Percentiles rank a stretch among this genome's conserved stretches.
phyloP scores from a whole-genome alignment of 37 sponge, comb jelly and placozoan species.

The Haliclona indistincta region DNA sequence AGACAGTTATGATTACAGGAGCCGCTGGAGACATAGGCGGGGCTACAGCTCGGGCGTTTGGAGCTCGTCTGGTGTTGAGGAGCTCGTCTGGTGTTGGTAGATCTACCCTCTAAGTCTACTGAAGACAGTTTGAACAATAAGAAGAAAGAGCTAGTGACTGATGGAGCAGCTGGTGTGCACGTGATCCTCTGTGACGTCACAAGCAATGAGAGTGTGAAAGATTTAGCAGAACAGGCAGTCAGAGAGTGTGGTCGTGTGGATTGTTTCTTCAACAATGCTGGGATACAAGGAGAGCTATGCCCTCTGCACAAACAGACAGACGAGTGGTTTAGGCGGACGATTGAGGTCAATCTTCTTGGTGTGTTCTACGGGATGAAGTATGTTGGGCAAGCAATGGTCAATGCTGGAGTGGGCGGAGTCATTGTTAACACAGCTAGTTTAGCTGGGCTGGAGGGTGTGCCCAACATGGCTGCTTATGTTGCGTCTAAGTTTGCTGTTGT shows the following conservation, averaged over 20 bases:
- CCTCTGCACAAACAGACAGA: conserved; percentile 59
- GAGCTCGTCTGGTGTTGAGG: conserved; percentile 59
- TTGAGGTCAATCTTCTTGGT: conserved; percentile 70
- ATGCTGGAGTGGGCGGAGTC: no score
- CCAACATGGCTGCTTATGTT: conserved; percentile 85
- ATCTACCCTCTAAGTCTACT: conserved; percentile 49
- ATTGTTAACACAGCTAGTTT: conserved; percentile 89
- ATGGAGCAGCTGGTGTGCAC: conserved; percentile 24
- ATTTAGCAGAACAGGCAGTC: conserved; percentile 34
- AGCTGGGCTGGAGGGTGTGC: conserved; percentile 77
- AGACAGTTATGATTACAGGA: conserved; percentile 77
- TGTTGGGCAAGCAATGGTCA: conserved; percentile 62
- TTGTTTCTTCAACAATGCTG: conserved; percentile 86
- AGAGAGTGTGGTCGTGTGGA: conserved; percentile 53
- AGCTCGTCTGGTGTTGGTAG: conserved; percentile 63
- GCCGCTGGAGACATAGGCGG: conserved; percentile 87
- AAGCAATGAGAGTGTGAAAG: conserved; percentile 45
- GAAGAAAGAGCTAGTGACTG: conserved; percentile 7
- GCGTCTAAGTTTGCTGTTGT: conserved; percentile 88
- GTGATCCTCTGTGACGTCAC: conserved; percentile 56
- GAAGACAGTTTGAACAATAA: no score
- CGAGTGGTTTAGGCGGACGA: conserved; percentile 26
- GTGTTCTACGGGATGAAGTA: conserved; percentile 74
- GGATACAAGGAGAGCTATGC: conserved; percentile 68
- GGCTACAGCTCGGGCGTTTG: conserved; percentile 67